Percentiles rank a stretch among this genome's conserved stretches.
Evolutionary conservation across 2,113 vertebrate species (phyloP).

Genomic region (Salminus brasiliensis): DNA sequence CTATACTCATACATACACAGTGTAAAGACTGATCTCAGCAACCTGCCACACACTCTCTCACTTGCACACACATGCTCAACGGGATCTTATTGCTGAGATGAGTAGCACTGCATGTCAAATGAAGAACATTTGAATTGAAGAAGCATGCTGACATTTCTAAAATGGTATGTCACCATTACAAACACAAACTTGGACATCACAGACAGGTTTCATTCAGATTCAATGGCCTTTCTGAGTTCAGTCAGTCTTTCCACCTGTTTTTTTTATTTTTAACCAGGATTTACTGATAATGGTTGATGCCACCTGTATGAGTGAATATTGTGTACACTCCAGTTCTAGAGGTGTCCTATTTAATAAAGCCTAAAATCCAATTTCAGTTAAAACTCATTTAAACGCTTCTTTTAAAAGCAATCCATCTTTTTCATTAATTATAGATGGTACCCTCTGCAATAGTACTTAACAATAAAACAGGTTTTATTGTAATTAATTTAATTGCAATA

Average conservation of each 20-base stretch:
- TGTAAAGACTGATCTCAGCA: neutral
- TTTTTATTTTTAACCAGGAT: neutral
- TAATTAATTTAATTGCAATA: neutral
- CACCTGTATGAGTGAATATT: neutral
- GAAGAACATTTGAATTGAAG: neutral
- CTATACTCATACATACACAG: neutral
- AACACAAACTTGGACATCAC: neutral
- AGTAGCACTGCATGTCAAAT: neutral
- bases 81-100: constrained; percentile 1
- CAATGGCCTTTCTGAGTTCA: neutral
- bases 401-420: neutral
- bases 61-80: neutral
- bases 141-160: neutral
- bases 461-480: neutral
- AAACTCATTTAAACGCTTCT: neutral
- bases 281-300: neutral
- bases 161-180: neutral
- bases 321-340: neutral
- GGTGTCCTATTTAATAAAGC: neutral
- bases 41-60: neutral
- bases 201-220: neutral
- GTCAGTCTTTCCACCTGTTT: neutral
- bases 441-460: neutral
- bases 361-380: neutral
- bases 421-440: neutral